Conservation (phyloP, 2,888 invertebrate species). For the Luperina nickerlii region DNA sequence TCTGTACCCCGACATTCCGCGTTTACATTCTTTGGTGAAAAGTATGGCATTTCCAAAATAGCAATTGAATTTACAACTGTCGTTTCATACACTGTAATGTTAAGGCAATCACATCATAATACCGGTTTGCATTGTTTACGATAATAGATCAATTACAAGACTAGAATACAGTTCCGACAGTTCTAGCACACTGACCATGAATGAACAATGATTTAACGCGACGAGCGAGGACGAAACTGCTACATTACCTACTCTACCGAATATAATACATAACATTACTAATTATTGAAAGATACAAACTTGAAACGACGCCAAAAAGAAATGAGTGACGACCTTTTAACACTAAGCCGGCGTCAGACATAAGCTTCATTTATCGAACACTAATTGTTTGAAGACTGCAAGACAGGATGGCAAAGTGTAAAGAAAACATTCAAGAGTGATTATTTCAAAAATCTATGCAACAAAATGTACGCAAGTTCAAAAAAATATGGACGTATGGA, state of each 20-base stretch:
- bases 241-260: conserved; percentile 34
- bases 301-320: conserved; percentile 36
- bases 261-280: conserved; percentile 16
- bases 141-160: conserved; percentile 41
- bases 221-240: conserved; percentile 29
- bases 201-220: conserved; percentile 43
- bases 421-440: not conserved
- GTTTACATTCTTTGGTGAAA: not conserved
- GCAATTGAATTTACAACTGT: not conserved
- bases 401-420: too few relatives aligned
- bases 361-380: conserved; percentile 10
- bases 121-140: conserved; percentile 12
- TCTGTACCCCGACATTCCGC: not conserved
- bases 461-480: not conserved
- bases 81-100: not conserved
- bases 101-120: conserved; percentile 9
- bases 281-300: conserved; percentile 21
- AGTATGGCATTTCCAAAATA: conserved; percentile 10
- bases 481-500: not conserved
- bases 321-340: conserved; percentile 45
- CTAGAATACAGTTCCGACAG: conserved; percentile 26
- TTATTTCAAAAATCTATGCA: not conserved
- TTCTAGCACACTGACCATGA: conserved; percentile 49
- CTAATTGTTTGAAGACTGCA: not conserved
- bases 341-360: not conserved